Base-by-base conservation (phyloP, 2,888 invertebrate species). In the Agonopterix subpropinquella region DNA sequence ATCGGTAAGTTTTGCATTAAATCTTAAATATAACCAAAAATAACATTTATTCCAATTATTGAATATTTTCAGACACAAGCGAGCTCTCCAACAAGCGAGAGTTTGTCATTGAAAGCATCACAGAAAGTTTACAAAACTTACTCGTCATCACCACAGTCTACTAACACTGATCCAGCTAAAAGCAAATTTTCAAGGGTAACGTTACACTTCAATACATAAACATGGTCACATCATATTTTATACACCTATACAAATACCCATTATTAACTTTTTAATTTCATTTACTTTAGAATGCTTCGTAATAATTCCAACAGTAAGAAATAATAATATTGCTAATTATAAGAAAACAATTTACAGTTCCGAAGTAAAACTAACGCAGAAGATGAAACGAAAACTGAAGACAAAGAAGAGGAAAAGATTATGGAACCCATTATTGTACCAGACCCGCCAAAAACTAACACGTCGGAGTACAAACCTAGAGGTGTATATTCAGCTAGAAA, bases 51-150 rank as follows among this genome's bases (percentile, higher is more conserved):
- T 39, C 2, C 42, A 42, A 11, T 11, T 42, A 8, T 13, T 11
- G 8, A 54, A 61, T 37, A 56, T 66, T 84, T 88, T 78, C 87
- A 88, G 87, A 86, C 84, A 81, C 79, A 77, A 72, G 58, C 70
- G 64, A 78, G 71, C 80, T 86, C 86, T 86, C 77, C 80, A 58
- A 54, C 62, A 58, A 71, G 72, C 62, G 88, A 88, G 84, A 87
- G 80, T 77, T 82, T 88, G 74, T 77, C 85, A 77, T 77, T 83
- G 79, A 89, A 76, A 81, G 84, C 83, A 76, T 86, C 89, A 72
- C 84, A 89, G 69, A 86, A 80, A 76, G 77, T 85, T 64, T 78
- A 77, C 64, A 84, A 82, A 67, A 80, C 84, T 51, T 77, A 77
- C 68, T 71, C 79, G 63, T 65, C 80, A 64, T 68, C 84, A 67